Evolutionary conservation across 30 jellyfish, hydroid and myxozoan genomes (phyloP), one percentile per base, ranked within the genome.

Genomic region (Sanderia malayensis): DNA sequence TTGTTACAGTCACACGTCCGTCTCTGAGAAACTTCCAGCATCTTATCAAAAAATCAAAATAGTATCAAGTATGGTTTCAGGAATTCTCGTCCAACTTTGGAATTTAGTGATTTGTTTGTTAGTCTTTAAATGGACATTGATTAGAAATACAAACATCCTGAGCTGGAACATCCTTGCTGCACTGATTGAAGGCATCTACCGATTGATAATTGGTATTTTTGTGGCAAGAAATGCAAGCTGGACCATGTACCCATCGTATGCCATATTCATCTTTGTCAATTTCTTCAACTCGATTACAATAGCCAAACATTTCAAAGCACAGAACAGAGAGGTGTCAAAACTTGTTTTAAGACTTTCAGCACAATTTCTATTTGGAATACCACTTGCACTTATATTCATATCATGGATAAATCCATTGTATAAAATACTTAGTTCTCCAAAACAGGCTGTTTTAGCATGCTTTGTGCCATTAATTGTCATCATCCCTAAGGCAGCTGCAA

Each of bases 81-180:
- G 81, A 31, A 49, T 67, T 2, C 26, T 46, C 29, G 32, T 70
- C 15, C 89, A 78, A 47, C 58, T 67, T 18, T 78, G 89, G 89
- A 78, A 78, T 28, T 61, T 78, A 21, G 44, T 78, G 61, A 64
- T 76, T 11, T 34, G 70, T 1, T 59, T 78, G 44, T 31, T 78
- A 1, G 80, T 78, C 9, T 78, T 65, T 31, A 63, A 63, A 13
- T 78, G 70, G 73, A 18, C 89, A 7, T 25, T 55, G 34, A 34
- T 78, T 2, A 65, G 57, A 23, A 46, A 78, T 1, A 41, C 60
- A 7, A 70, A 66, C 21, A 78, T 78, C 33, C 30, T 78, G 19
- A 78, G 89, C 58, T 78, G 89, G 89, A 78, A 78, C 27, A 64
- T 78, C 22, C 68, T 78, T 29, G 89, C 89, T 20, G 74, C 75